Conservation (phyloP, 2,888 invertebrate genomes). For the Microplitis deprimator region DNA sequence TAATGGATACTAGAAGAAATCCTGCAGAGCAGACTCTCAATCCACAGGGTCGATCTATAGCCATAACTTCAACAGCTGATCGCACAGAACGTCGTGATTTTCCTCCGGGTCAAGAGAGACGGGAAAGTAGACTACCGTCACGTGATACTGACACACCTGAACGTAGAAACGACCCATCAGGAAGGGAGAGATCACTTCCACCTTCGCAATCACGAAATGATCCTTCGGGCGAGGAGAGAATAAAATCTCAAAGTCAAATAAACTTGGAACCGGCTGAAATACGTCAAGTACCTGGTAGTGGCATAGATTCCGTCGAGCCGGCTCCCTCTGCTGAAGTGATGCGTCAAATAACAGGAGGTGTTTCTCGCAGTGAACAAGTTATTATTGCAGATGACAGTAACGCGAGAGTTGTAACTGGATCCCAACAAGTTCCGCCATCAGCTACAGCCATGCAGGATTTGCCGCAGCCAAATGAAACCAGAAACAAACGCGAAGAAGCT, state of each 20-base stretch:
- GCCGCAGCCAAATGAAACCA: constrained; percentile 53
- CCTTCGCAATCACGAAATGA: constrained; percentile 66
- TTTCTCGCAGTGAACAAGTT: constrained; percentile 62
- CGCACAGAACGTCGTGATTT: constrained; percentile 61
- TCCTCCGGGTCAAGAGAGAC: constrained; percentile 61
- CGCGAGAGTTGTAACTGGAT: constrained; percentile 65
- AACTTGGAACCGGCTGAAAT: constrained; percentile 59
- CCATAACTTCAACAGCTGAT: constrained; percentile 41
- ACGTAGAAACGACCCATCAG: constrained; percentile 67
- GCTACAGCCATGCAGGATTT: constrained; percentile 61
- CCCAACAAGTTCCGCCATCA: constrained; percentile 58
- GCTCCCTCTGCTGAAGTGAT: constrained; percentile 55
- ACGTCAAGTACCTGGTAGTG: constrained; percentile 65
- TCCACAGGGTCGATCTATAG: constrained; percentile 51
- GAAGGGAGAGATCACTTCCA: constrained; percentile 65
- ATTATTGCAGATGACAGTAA: constrained; percentile 60
- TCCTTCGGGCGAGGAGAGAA: constrained; percentile 66
- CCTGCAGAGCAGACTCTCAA: constrained; percentile 65
- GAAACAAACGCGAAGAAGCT: constrained; percentile 67
- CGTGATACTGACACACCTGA: constrained; percentile 57
- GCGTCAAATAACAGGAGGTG: constrained; percentile 66
- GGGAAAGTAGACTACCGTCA: constrained; percentile 44
- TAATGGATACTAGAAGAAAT: constrained; percentile 65
- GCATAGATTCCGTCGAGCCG: constrained; percentile 59
- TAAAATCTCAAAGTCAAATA: constrained; percentile 49